Evolutionary conservation across 2,113 vertebrate species (phyloP).

Genomic region (Stegastes partitus): DNA sequence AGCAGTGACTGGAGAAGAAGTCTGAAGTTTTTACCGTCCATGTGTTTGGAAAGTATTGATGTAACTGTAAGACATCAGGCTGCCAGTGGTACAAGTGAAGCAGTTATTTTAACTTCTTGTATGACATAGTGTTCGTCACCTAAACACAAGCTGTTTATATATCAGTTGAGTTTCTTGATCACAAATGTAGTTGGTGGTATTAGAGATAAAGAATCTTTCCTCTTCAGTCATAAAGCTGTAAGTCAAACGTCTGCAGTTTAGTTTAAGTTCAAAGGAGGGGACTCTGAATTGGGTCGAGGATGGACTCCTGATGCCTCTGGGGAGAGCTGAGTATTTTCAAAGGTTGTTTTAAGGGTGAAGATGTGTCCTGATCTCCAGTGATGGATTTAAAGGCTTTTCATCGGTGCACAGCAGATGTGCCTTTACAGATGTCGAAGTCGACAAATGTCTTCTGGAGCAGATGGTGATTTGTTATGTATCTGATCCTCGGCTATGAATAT

Average conservation of each 20-base stretch:
- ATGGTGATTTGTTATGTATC: conserved; percentile 18
- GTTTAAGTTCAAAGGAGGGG: conserved; percentile 22
- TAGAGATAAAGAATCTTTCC: neutral
- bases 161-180: neutral
- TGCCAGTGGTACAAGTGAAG: neutral
- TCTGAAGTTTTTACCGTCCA: too few species aligned
- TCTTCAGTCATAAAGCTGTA: conserved; percentile 7
- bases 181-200: neutral
- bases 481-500: neutral
- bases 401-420: conserved; percentile 23
- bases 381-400: conserved; percentile 38
- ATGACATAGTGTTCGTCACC: too few species aligned
- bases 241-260: conserved; percentile 14
- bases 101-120: too few species aligned
- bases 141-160: neutral
- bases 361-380: conserved; percentile 12
- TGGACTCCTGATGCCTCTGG: conserved; percentile 16
- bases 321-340: conserved; percentile 19
- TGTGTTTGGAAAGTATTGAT: too few species aligned
- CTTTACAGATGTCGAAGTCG: conserved; percentile 19
- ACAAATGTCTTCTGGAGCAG: neutral
- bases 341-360: conserved; percentile 5
- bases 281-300: neutral
- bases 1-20: too few species aligned
- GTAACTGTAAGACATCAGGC: too few species aligned